A percentile compares a stretch with the other conserved stretches of the same genome.
phyloP scores from a whole-genome alignment of 2,113 vertebrate genomes.

The Python bivittatus region DNA sequence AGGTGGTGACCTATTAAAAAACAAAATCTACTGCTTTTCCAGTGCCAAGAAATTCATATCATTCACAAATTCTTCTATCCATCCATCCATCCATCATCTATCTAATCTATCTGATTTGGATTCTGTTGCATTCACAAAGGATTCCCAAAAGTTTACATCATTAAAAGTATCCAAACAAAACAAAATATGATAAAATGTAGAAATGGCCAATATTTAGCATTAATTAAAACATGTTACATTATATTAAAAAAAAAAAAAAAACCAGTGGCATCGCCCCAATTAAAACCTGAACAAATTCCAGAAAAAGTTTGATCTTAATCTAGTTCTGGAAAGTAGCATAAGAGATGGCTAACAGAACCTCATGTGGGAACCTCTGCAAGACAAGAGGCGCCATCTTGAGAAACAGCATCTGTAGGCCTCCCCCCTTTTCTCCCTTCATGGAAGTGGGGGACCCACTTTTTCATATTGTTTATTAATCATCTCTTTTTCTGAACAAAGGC shows the following conservation, averaged over 20 bases:
- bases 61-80: background rate
- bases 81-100: background rate
- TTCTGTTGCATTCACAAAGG: background rate
- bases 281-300: too few species aligned
- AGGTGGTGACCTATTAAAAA: background rate
- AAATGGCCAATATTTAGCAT: background rate
- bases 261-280: too few species aligned
- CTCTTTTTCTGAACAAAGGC: background rate
- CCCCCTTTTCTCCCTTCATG: background rate
- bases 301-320: background rate
- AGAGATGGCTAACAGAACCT: background rate
- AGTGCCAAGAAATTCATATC: background rate
- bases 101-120: background rate
- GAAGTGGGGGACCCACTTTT: background rate
- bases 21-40: background rate
- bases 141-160: background rate
- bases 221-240: background rate
- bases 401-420: background rate
- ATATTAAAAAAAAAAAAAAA: too few species aligned
- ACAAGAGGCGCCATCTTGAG: background rate
- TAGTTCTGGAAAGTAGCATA: background rate
- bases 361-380: background rate
- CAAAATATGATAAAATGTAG: background rate
- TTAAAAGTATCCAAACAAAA: background rate
- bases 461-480: background rate